Percentiles rank a stretch among this genome's conserved stretches.
Evolutionary conservation across 2,113 vertebrate species (phyloP).

Genomic region (human (Homo sapiens)): DNA sequence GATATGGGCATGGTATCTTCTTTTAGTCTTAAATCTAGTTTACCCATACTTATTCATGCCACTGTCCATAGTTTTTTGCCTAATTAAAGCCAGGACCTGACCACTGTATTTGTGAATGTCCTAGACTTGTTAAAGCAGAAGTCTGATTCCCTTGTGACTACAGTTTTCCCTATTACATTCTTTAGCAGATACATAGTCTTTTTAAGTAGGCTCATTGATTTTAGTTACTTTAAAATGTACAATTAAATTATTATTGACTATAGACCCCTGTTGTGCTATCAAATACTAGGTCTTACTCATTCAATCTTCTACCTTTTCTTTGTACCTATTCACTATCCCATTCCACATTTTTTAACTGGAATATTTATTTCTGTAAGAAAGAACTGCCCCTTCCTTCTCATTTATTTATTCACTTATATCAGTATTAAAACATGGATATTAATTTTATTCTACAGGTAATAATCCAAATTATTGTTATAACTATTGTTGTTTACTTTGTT

Average conservation of each 20-base stretch:
- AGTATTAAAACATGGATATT: neutral
- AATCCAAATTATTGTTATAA: neutral
- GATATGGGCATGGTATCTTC: neutral
- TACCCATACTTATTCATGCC: neutral
- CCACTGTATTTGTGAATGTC: neutral
- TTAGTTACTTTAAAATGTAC: no score
- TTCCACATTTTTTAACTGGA: neutral
- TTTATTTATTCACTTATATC: neutral
- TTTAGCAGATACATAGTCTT: neutral
- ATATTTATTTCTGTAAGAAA: neutral
- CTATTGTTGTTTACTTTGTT: neutral
- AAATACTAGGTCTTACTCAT: no score
- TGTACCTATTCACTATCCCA: no score
- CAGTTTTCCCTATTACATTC: neutral
- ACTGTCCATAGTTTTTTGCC: neutral
- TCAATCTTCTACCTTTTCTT: no score
- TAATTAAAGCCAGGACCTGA: neutral
- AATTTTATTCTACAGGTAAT: neutral
- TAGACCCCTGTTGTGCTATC: no score
- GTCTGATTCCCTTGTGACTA: neutral
- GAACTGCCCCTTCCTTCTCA: neutral
- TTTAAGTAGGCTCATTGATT: neutral
- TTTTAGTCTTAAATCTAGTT: neutral
- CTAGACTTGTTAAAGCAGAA: neutral
- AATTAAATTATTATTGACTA: no score